These are phyloP conservation scores for Diabrotica virgifera DNA, from an alignment of 1,140 invertebrate genomes.

Conservation along the genomic window DNA sequence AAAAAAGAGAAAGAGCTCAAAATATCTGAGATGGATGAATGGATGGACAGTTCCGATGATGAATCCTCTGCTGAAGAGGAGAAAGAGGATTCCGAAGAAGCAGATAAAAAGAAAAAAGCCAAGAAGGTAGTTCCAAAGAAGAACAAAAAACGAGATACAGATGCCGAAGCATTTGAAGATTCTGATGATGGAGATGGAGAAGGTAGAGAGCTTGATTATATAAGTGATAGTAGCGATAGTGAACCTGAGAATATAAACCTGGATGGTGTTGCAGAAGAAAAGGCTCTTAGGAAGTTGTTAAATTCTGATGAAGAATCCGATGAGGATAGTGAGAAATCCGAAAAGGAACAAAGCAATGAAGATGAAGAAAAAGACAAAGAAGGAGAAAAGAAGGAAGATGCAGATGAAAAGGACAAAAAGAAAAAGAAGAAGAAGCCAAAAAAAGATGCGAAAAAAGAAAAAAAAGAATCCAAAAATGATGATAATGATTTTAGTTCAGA, in stretches of 20 bases:
- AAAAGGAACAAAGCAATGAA: constrained; percentile 58
- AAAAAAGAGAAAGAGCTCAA: constrained; percentile 61
- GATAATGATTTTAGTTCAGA: constrained; percentile 73
- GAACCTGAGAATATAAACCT: constrained; percentile 64
- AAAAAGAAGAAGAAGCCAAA: constrained; percentile 62
- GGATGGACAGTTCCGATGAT: constrained; percentile 78
- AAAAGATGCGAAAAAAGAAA: constrained; percentile 61
- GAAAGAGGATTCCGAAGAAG: constrained; percentile 62
- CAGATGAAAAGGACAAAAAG: constrained; percentile 56
- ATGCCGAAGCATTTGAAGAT: constrained; percentile 90
- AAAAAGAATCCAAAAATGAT: constrained; percentile 39
- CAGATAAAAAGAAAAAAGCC: constrained; percentile 60
- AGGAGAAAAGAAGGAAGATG: constrained; percentile 58
- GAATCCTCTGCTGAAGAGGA: constrained; percentile 63
- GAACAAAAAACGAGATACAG: constrained; percentile 74
- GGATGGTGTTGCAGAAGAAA: constrained; percentile 78
- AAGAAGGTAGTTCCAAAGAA: constrained; percentile 43
- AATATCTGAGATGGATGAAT: constrained; percentile 93
- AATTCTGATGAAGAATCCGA: constrained; percentile 89
- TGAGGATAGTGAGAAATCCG: constrained; percentile 69
- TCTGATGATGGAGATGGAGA: constrained; percentile 96
- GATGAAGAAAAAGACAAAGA: constrained; percentile 59
- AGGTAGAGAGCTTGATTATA: constrained; percentile 85
- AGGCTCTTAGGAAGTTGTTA: constrained; percentile 76
- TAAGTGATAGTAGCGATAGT: constrained; percentile 79